A percentile compares a stretch with the other conserved stretches of the same genome.
Conservation (phyloP, 2,113 vertebrate genomes). For the Mirza zaza region DNA sequence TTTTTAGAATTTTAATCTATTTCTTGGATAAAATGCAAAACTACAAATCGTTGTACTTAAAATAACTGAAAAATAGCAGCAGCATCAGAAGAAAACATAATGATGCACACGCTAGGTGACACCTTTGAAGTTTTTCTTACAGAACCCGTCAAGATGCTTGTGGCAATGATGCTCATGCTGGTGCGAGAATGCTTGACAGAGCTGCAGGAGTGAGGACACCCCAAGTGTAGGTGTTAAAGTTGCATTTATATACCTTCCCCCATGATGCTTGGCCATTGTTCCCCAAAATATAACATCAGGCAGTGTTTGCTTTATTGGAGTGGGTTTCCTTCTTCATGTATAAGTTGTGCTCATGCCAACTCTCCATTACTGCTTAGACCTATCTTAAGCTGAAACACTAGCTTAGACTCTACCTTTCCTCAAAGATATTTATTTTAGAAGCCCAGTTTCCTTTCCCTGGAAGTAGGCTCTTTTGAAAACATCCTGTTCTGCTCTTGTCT, state of each 20-base stretch:
- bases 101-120: neutral
- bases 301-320: fast-evolving
- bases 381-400: neutral
- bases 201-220: fast-evolving
- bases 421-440: neutral
- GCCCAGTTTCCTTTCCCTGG: neutral
- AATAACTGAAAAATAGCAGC: neutral
- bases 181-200: no score
- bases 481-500: neutral
- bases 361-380: neutral
- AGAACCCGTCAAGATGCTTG: neutral
- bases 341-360: neutral
- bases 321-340: neutral
- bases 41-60: neutral
- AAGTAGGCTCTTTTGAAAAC: neutral
- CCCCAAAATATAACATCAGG: neutral
- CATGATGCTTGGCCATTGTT: neutral
- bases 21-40: neutral
- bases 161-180: no score
- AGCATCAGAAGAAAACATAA: neutral
- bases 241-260: neutral
- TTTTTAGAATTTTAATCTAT: neutral
- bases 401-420: neutral
- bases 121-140: neutral
- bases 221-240: neutral